Percentiles rank a stretch among this genome's conserved stretches.
Conservation (phyloP, 2,113 vertebrate genomes). For the Phainopepla nitens region DNA sequence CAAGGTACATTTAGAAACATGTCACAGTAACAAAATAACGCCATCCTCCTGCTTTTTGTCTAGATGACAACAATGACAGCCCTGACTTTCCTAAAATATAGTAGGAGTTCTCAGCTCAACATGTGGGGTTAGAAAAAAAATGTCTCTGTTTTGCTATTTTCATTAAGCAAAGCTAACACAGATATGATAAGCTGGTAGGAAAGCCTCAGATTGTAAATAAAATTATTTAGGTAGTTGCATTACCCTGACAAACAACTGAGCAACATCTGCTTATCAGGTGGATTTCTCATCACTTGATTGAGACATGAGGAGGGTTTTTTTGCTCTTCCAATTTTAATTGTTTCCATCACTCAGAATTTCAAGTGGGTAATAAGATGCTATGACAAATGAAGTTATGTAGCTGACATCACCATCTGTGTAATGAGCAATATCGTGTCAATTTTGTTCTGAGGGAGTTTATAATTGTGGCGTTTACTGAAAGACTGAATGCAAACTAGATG, state of each 20-base stretch:
- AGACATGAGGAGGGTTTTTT: neutral
- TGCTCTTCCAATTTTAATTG: neutral
- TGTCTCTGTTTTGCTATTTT: neutral
- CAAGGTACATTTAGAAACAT: constrained; percentile 59
- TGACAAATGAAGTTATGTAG: neutral
- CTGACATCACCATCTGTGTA: neutral
- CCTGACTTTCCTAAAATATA: neutral
- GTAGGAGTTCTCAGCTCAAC: neutral
- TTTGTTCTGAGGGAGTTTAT: neutral
- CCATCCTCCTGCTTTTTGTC: constrained; percentile 47
- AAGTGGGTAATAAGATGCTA: neutral
- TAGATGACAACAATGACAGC: constrained; percentile 17
- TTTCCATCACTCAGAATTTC: neutral
- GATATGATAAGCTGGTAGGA: neutral
- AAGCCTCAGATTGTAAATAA: neutral
- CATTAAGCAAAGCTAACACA: neutral
- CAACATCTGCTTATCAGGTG: neutral
- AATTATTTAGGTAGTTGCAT: neutral
- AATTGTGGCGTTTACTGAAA: neutral
- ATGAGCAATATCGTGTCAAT: neutral
- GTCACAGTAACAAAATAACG: constrained; percentile 49
- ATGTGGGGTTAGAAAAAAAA: neutral
- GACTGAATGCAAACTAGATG: neutral
- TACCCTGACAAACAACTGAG: neutral
- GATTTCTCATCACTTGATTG: neutral